These are phyloP conservation scores for Hydrocynus forskahlii DNA, from an alignment of 2,797 vertebrate species.

Conservation along the genomic window DNA sequence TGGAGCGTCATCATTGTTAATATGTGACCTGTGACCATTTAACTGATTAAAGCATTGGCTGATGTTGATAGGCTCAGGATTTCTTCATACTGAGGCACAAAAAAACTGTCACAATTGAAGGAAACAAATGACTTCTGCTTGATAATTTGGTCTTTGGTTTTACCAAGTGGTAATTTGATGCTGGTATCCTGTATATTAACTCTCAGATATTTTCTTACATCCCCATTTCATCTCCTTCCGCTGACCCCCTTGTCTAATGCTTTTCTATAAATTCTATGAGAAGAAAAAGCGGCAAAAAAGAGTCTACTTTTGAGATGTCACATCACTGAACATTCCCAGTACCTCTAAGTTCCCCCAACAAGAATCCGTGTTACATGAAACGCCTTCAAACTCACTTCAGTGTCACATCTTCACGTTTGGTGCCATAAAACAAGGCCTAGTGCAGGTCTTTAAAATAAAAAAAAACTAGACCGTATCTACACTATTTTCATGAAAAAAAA, in stretches of 20 bases:
- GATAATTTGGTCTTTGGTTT: neutral
- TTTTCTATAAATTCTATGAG: conserved; percentile 15
- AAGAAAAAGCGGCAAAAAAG: neutral
- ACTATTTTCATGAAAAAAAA: conserved; percentile 13
- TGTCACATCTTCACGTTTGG: conserved; percentile 28
- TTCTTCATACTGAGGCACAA: neutral
- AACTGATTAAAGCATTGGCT: conserved; percentile 30
- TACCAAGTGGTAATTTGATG: neutral
- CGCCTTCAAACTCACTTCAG: neutral
- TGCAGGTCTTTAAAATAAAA: conserved; percentile 1
- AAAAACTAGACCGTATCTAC: neutral
- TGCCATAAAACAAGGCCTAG: neutral
- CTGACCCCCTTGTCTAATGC: neutral
- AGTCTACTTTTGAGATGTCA: conserved; percentile 31
- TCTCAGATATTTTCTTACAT: neutral
- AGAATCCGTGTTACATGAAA: neutral
- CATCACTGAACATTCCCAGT: neutral
- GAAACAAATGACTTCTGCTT: neutral
- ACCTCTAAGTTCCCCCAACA: conserved; percentile 12
- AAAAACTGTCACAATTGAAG: neutral
- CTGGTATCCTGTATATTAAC: neutral
- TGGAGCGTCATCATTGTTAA: conserved; percentile 27
- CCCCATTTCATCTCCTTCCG: neutral
- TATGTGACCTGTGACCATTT: conserved; percentile 27
- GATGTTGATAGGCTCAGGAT: neutral